phyloP scores from a whole-genome alignment of 2,113 vertebrate genomes.

The Tiliqua scincoides region DNA sequence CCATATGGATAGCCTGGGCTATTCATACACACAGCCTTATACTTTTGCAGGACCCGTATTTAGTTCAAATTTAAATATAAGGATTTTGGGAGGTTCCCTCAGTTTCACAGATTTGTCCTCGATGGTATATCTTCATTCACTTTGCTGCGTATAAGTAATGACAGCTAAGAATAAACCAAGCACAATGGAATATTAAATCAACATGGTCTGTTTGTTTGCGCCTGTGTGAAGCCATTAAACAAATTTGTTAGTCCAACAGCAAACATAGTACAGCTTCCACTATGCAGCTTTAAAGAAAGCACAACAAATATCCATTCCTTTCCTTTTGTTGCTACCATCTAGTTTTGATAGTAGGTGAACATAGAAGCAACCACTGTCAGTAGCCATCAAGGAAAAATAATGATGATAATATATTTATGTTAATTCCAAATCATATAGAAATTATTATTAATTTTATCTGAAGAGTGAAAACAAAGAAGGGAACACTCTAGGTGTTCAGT shows the following conservation, averaged over 20 bases:
- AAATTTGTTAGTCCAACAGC: background rate
- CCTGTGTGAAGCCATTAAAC: background rate
- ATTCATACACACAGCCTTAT: too few species aligned
- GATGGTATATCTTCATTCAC: background rate
- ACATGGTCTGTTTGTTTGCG: background rate
- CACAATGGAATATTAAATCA: background rate
- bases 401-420: background rate
- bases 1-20: background rate
- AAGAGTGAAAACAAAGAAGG: constrained; percentile 32
- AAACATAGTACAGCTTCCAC: background rate
- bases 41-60: background rate
- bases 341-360: background rate
- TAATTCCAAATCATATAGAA: constrained; percentile 6
- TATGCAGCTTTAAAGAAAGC: background rate
- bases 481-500: background rate
- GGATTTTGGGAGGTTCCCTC: background rate
- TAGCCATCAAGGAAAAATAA: background rate
- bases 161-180: background rate
- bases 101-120: background rate
- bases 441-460: background rate
- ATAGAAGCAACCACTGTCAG: background rate
- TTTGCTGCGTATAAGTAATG: background rate
- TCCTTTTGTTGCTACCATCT: accelerated
- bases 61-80: background rate
- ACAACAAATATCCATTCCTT: background rate